phyloP scores from a whole-genome alignment of 92 coral and sea anemone species.

The Siderastrea radians region DNA sequence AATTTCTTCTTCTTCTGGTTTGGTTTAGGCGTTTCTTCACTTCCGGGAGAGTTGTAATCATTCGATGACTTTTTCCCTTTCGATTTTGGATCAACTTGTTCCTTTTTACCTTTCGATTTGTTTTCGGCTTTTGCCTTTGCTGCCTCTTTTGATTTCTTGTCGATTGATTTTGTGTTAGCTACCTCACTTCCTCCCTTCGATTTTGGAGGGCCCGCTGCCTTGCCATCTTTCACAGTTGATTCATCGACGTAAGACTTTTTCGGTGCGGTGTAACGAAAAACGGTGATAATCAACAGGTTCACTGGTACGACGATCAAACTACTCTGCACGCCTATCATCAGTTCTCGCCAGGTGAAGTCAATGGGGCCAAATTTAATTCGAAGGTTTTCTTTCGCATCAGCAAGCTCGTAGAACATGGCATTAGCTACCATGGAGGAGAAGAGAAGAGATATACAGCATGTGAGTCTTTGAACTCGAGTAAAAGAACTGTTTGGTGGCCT shows the following conservation, averaged over 20 bases:
- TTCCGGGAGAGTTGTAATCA: neutral
- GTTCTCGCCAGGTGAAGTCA: constrained; percentile 48
- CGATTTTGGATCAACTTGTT: neutral
- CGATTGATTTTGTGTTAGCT: neutral
- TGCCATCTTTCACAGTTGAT: neutral
- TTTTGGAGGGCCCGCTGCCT: neutral
- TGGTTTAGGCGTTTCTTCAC: neutral
- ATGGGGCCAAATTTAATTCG: constrained; percentile 62
- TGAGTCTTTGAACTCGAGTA: constrained; percentile 79
- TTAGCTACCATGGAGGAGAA: constrained; percentile 70
- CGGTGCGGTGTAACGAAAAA: constrained; percentile 67
- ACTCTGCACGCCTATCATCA: constrained; percentile 68
- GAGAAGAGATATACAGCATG: constrained; percentile 63
- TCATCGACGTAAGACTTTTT: neutral
- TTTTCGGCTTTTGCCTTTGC: neutral
- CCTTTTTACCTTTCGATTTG: neutral
- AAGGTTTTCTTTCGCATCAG: constrained; percentile 11
- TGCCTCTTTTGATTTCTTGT: neutral
- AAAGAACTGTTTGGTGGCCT: constrained; percentile 81
- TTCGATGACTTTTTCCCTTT: neutral
- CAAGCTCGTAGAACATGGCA: constrained; percentile 69
- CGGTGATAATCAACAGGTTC: constrained; percentile 53
- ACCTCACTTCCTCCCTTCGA: neutral
- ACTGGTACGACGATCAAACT: constrained; percentile 57
- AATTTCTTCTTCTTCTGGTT: constrained; percentile 21